Percentiles rank a stretch among this genome's conserved stretches.
Evolutionary conservation across 2,113 vertebrate genomes (phyloP).

Genomic region (Apodemus sylvaticus): DNA sequence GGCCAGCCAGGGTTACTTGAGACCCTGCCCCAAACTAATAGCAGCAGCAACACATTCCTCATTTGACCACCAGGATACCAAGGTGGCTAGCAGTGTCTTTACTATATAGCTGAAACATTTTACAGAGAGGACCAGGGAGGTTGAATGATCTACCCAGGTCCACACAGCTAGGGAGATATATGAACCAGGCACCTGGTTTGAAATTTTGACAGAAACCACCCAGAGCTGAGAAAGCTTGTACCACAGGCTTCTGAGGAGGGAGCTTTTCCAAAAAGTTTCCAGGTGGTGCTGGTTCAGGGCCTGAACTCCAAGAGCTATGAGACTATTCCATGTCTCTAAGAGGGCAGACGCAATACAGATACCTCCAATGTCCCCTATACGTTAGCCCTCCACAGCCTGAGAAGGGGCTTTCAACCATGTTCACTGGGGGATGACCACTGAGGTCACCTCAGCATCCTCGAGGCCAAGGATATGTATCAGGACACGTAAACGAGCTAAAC

Average conservation of each 20-base stretch:
- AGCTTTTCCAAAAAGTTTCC: not conserved
- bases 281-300: not conserved
- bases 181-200: not conserved
- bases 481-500: not conserved
- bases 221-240: not conserved
- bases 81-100: not conserved
- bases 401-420: not conserved
- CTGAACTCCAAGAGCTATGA: not conserved
- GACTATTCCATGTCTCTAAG: not conserved
- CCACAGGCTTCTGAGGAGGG: not conserved
- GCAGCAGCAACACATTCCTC: not conserved
- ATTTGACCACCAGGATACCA: not conserved
- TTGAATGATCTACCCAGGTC: not conserved
- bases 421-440: not conserved
- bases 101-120: not conserved
- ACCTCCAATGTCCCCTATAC: rapidly evolving
- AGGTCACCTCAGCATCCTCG: not conserved
- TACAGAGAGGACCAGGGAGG: not conserved
- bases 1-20: not conserved
- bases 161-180: not conserved
- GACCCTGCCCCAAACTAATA: not conserved
- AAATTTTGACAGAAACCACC: not conserved
- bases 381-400: not conserved
- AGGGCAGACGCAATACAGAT: not conserved
- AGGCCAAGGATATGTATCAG: not conserved